phyloP scores from a whole-genome alignment of 2,888 invertebrate genomes.

The Torymus texanus region DNA sequence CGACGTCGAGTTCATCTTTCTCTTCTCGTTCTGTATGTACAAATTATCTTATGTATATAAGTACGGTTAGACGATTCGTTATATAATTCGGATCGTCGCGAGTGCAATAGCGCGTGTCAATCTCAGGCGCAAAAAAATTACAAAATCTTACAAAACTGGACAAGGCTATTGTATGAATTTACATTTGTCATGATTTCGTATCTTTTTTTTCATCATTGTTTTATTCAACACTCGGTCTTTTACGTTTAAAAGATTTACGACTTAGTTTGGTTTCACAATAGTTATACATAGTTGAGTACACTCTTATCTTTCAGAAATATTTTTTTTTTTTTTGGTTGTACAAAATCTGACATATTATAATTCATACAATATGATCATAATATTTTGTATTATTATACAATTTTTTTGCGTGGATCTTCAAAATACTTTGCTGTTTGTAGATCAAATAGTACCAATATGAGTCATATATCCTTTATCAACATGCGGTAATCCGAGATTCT shows the following conservation, averaged over 20 bases:
- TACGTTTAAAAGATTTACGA: background rate
- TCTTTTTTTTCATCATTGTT: background rate
- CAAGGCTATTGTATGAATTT: constrained; percentile 16
- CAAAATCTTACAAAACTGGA: constrained; percentile 22
- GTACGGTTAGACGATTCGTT: constrained; percentile 23
- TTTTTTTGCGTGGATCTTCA: background rate
- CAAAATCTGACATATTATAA: background rate
- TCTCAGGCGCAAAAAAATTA: background rate
- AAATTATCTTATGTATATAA: constrained; percentile 26
- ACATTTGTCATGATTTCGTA: constrained; percentile 2
- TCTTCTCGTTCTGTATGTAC: constrained; percentile 39
- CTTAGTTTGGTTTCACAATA: background rate
- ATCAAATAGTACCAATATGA: constrained; percentile 11
- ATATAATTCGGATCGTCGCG: background rate
- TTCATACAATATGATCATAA: constrained; percentile 13
- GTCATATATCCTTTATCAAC: background rate
- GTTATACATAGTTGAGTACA: background rate
- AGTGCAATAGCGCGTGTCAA: constrained; percentile 1
- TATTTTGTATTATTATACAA: constrained; percentile 31
- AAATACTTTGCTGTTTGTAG: background rate
- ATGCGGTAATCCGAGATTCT: background rate
- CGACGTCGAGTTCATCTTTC: constrained; percentile 19
- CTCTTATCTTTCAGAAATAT: background rate
- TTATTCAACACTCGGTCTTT: background rate
- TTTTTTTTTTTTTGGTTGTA: too few relatives aligned